Evolutionary conservation across 2,113 vertebrate genomes (phyloP), one percentile per base, ranked within the genome.

Genomic region (Sarotherodon lohbergeri): DNA sequence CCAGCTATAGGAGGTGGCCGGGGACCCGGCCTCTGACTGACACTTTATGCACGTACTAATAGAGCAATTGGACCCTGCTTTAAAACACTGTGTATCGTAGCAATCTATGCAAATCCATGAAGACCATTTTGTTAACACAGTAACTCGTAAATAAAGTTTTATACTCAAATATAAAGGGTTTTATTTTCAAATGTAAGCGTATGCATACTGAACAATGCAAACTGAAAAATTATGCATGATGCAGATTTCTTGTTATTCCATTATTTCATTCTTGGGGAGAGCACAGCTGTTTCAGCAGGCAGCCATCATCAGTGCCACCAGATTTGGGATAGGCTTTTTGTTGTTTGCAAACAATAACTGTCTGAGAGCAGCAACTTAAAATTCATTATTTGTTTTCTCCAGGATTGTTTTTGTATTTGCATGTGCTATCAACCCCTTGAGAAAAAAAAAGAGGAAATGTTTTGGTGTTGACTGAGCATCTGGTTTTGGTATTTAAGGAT

Each of bases 251-350:
- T 84, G 78, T 61, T 87, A 57, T 86, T 89, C 17, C 14, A 11
- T 83, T 22, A 81, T 73, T 43, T 78, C 5, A 73, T 68, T 86
- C 24, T 79, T 16, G 24, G 9, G 46, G 9, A 29, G 66, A 84
- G 59, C 24, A 16, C 88, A 92, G 89, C 88, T 86, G 91, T 83
- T 93, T 48, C 80, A 90, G 82, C 86, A 87, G 85, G 39, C 73
- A 10, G 73, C 63, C 79, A 41, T 80, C 85, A 81, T 61, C 89
- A 81, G 34, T 68, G 59, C 82, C 82, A 84, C 41, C 27, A 36
- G 17, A 86, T 79, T 83, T 34, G 39, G 24, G 54, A 79, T 80
- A 9, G 4, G 78, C 52, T 83, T 86, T 76, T 73, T 73, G 66
- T 81, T 81, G 66, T 85, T 86, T 88, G 68, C 56, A 81, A 86